Evolutionary conservation across 2,113 vertebrate genomes (phyloP).

Genomic region (Manacus vitellinus): DNA sequence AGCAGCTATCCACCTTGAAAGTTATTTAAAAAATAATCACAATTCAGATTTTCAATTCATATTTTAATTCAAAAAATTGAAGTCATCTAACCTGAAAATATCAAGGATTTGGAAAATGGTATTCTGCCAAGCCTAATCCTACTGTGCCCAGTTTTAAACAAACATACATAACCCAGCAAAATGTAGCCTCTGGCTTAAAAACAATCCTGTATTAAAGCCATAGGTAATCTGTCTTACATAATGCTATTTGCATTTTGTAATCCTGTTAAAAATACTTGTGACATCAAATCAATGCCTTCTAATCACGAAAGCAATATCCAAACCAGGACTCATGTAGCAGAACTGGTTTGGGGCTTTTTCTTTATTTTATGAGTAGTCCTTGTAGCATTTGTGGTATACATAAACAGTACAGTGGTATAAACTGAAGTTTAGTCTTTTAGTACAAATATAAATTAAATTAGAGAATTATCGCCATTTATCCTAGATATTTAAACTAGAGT

Average conservation of each 20-base stretch:
- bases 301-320: background rate
- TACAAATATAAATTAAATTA: background rate
- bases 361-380: background rate
- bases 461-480: background rate
- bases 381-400: background rate
- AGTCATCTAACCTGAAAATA: background rate
- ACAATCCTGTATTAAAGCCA: constrained; percentile 56
- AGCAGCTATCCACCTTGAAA: background rate
- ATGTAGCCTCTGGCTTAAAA: constrained; percentile 43
- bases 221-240: constrained; percentile 64
- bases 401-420: background rate
- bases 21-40: background rate
- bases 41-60: background rate
- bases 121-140: constrained; percentile 10
- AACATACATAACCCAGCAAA: constrained; percentile 33
- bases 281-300: constrained; percentile 51
- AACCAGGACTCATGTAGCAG: background rate
- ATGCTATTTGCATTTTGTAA: constrained; percentile 56
- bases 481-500: background rate
- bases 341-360: background rate
- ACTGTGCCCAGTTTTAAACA: background rate
- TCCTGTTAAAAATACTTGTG: constrained; percentile 47
- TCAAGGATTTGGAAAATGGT: background rate
- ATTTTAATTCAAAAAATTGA: background rate
- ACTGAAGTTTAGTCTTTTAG: background rate